Evolutionary conservation across 2,888 invertebrate species (phyloP).

Genomic region (Sphinx pinastri): DNA sequence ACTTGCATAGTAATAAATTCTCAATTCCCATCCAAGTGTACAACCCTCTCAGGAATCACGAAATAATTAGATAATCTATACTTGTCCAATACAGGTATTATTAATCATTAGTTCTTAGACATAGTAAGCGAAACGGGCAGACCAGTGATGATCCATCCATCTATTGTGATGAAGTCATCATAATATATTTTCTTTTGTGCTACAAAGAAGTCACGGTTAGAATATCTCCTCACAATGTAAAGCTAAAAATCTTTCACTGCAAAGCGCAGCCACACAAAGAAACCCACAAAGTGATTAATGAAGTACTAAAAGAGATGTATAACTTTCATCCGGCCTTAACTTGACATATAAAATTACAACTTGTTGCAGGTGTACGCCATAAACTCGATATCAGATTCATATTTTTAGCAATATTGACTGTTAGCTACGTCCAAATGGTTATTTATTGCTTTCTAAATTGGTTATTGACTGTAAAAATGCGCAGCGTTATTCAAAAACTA

Average conservation of each 20-base stretch:
- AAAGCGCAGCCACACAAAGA: background rate
- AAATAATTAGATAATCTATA: too few species aligned
- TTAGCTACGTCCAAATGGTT: conserved; percentile 22
- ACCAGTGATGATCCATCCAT: too few species aligned
- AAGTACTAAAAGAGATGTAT: conserved; percentile 13
- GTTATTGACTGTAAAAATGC: conserved; percentile 11
- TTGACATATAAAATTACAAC: conserved; percentile 27
- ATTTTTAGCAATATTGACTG: conserved; percentile 27
- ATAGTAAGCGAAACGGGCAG: too few species aligned
- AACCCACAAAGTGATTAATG: conserved; percentile 6
- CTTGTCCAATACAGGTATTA: too few species aligned
- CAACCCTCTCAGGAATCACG: too few species aligned
- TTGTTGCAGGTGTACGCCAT: conserved; percentile 28
- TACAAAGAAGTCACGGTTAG: background rate
- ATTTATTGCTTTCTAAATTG: conserved; percentile 25
- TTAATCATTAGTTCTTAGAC: too few species aligned
- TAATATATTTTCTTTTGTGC: background rate
- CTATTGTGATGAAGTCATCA: conserved; percentile 6
- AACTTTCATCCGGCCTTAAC: conserved; percentile 1
- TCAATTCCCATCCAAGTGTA: too few species aligned
- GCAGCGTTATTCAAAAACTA: background rate
- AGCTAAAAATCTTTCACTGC: background rate
- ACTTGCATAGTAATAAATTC: too few species aligned
- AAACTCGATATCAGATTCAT: conserved; percentile 25
- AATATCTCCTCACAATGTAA: background rate